These are phyloP conservation scores for Orchesellides sinensis DNA, from an alignment of 2,888 invertebrate species.

Conservation along the genomic window DNA sequence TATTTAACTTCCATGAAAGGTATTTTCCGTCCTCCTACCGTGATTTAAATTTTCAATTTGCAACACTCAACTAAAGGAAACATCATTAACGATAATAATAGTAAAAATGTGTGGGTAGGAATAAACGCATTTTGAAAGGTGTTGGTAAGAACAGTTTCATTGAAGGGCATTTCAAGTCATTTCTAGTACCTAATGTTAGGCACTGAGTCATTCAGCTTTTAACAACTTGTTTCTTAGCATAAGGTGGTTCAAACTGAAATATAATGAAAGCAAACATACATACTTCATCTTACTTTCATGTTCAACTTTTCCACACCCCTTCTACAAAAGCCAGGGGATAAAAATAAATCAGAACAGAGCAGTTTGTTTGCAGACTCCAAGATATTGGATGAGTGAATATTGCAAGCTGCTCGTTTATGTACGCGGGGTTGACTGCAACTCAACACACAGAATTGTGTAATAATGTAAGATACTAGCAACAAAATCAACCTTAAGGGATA, in stretches of 20 bases:
- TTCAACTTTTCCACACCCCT: constrained; percentile 38
- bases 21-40: constrained; percentile 11
- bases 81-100: neutral
- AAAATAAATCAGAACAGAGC: constrained; percentile 35
- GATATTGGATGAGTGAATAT: no score
- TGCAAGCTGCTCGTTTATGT: no score
- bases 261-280: neutral
- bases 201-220: neutral
- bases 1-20: constrained; percentile 18
- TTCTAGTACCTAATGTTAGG: neutral
- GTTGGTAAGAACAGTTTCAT: neutral
- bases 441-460: no score
- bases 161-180: neutral
- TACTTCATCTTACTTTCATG: neutral
- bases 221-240: neutral
- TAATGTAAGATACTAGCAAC: constrained; percentile 9
- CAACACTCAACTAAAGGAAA: constrained; percentile 15
- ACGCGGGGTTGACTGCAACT: no score
- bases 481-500: constrained; percentile 40
- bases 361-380: neutral
- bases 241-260: neutral
- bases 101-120: neutral
- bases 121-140: neutral
- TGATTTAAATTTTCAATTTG: constrained; percentile 47
- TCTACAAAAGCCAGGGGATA: constrained; percentile 40